These are phyloP conservation scores for Mamestra brassicae DNA, from an alignment of 2,888 invertebrate genomes.

Conservation along the genomic window DNA sequence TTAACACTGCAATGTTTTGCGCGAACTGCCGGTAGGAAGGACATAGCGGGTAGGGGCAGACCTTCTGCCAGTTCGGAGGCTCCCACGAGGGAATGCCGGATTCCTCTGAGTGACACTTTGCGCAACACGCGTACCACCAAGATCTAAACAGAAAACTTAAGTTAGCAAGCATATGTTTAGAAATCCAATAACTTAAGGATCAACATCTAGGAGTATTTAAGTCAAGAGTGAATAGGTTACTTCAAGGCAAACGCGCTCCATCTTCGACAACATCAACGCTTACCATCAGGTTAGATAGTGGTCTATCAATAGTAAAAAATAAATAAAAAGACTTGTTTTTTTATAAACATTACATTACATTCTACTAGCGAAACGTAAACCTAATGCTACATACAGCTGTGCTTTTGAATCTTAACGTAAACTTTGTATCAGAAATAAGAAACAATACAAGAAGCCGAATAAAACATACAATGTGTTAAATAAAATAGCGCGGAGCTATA, in stretches of 20 bases:
- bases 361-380: not conserved
- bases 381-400: not conserved
- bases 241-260: too few relatives aligned
- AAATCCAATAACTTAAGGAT: not conserved
- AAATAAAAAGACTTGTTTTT: too few relatives aligned
- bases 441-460: not conserved
- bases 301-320: too few relatives aligned
- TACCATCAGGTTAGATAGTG: too few relatives aligned
- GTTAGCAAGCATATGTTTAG: not conserved
- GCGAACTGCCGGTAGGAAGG: constrained; percentile 96
- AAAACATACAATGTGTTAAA: not conserved
- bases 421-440: constrained; percentile 1
- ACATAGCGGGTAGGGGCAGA: constrained; percentile 96
- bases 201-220: not conserved
- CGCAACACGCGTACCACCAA: constrained; percentile 96
- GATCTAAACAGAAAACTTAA: constrained; percentile 88
- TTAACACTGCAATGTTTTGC: constrained; percentile 93
- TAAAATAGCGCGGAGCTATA: not conserved
- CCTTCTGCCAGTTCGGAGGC: constrained; percentile 94
- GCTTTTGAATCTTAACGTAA: not conserved
- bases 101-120: constrained; percentile 95
- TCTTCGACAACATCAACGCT: too few relatives aligned
- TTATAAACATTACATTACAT: too few relatives aligned
- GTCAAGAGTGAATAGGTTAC: too few relatives aligned
- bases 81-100: constrained; percentile 95